These are phyloP conservation scores for Brachyistius frenatus DNA, from an alignment of 2,113 vertebrate species.

Conservation along the genomic window DNA sequence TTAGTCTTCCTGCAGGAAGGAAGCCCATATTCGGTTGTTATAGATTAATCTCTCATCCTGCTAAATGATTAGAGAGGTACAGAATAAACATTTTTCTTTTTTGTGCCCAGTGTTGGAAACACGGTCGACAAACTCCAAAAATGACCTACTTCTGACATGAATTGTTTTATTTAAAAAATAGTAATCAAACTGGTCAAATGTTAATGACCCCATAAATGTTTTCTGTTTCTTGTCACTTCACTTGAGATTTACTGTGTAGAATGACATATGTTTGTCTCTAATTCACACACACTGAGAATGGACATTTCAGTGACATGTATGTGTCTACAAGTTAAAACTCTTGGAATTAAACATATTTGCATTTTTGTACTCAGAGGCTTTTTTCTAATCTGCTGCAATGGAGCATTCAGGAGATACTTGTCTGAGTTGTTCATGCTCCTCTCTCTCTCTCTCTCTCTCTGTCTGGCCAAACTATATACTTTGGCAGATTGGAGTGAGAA, in stretches of 20 bases:
- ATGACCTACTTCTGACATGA: not conserved
- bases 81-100: conserved; percentile 76
- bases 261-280: too few species aligned
- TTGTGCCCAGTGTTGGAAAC: conserved; percentile 30
- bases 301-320: too few species aligned
- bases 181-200: not conserved
- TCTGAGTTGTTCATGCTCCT: not conserved
- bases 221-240: too few species aligned
- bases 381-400: too few species aligned
- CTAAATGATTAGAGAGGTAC: conserved; percentile 69
- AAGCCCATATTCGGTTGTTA: conserved; percentile 78
- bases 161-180: conserved; percentile 3
- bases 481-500: conserved; percentile 72
- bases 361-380: too few species aligned
- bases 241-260: too few species aligned
- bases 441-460: conserved; percentile 17
- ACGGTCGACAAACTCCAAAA: conserved; percentile 36
- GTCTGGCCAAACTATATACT: conserved; percentile 56
- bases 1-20: conserved; percentile 81
- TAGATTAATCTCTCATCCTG: conserved; percentile 73
- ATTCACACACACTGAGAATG: too few species aligned
- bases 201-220: too few species aligned
- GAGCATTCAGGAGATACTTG: not conserved
- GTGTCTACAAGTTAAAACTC: too few species aligned
- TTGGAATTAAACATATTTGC: too few species aligned